phyloP scores from a whole-genome alignment of 1,140 invertebrate genomes.

The Neotoxoptera formosana region DNA sequence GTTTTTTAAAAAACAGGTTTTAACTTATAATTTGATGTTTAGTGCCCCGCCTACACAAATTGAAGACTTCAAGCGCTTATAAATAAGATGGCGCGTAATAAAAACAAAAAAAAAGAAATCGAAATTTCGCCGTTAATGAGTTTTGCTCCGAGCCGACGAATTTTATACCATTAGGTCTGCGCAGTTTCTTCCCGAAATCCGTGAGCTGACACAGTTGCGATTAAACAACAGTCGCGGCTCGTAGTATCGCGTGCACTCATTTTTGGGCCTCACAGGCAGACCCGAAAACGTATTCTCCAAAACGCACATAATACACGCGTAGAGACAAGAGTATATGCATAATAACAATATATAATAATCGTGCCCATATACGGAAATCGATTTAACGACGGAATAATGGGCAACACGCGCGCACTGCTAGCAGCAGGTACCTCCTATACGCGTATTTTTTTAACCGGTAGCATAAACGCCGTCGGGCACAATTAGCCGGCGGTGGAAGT shows the following conservation, averaged over 20 bases:
- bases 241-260: background rate
- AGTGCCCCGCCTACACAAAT: too few species aligned
- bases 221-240: too few species aligned
- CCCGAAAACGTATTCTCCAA: background rate
- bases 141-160: too few species aligned
- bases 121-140: too few species aligned
- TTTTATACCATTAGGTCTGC: background rate
- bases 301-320: too few species aligned
- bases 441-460: slow-evolving; percentile 24
- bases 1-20: too few species aligned
- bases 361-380: background rate
- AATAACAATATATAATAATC: too few species aligned
- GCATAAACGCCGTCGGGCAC: slow-evolving; percentile 40
- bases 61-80: too few species aligned
- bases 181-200: background rate
- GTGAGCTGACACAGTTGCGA: background rate
- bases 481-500: slow-evolving; percentile 24
- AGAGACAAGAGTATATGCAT: too few species aligned
- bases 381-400: slow-evolving; percentile 1
- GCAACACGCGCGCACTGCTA: background rate
- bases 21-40: too few species aligned
- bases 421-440: background rate
- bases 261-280: background rate
- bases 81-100: too few species aligned
- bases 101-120: too few species aligned